These are phyloP conservation scores for Phortica okadai DNA, from an alignment of 2,888 invertebrate genomes.

Conservation along the genomic window DNA sequence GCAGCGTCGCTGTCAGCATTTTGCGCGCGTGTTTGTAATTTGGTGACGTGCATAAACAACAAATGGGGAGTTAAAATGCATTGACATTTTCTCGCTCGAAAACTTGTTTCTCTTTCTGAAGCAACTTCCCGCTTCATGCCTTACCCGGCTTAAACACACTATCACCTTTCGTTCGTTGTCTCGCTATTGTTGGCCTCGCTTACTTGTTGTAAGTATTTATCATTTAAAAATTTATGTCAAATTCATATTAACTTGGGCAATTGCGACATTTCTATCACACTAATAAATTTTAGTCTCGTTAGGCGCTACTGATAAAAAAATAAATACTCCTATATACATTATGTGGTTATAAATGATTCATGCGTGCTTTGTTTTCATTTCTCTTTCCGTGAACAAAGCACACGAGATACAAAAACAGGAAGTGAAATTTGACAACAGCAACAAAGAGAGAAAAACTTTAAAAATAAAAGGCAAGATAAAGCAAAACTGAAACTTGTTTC, in stretches of 20 bases:
- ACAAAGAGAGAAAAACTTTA: not conserved
- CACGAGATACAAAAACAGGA: not conserved
- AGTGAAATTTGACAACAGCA: not conserved
- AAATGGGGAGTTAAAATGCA: not conserved
- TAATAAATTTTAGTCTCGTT: no score
- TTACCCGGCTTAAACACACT: no score
- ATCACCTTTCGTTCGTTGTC: no score
- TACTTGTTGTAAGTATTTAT: no score
- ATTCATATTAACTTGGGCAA: no score
- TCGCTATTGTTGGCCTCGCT: no score
- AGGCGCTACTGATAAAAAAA: no score
- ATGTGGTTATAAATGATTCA: not conserved
- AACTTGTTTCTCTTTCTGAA: not conserved
- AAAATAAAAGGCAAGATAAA: not conserved
- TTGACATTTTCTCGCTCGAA: not conserved
- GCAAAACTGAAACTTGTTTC: not conserved
- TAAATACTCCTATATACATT: no score
- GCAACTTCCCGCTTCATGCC: not conserved
- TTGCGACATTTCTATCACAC: no score
- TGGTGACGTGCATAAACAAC: conserved; percentile 14
- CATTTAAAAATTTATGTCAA: no score
- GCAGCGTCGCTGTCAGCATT: conserved; percentile 50
- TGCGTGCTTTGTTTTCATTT: not conserved
- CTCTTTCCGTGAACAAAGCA: not conserved
- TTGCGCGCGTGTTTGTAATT: not conserved